Conservation (phyloP, 2,113 vertebrate species). For the Chroicocephalus ridibundus region DNA sequence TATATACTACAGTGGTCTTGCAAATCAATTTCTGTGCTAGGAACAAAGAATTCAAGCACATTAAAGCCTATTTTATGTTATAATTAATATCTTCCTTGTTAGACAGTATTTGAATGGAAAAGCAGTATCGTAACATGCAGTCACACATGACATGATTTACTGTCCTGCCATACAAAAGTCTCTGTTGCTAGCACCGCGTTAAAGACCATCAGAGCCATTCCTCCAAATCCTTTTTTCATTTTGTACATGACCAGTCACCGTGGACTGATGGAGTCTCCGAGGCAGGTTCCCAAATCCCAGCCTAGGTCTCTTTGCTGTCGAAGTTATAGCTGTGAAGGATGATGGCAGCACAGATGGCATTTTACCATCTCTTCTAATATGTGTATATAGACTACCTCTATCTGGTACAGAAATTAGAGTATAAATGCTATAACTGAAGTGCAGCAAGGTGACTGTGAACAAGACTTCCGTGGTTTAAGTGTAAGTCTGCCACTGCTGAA, state of each 20-base stretch:
- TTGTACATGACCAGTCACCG: not conserved
- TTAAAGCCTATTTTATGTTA: not conserved
- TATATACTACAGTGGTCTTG: not conserved
- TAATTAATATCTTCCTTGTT: not conserved
- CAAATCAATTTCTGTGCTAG: not conserved
- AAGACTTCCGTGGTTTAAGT: not conserved
- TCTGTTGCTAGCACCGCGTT: not conserved
- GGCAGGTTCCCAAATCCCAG: not conserved
- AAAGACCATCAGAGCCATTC: not conserved
- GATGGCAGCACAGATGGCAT: not conserved
- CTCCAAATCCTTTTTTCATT: not conserved
- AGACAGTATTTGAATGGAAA: not conserved
- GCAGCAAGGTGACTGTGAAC: not conserved
- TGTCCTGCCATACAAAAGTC: not conserved
- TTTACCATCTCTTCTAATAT: not conserved
- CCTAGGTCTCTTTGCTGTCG: not conserved
- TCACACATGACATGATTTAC: not conserved
- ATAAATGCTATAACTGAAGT: not conserved
- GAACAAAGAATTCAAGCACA: not conserved
- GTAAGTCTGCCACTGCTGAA: constrained; percentile 9
- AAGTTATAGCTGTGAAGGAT: not conserved
- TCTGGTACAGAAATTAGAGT: constrained; percentile 28
- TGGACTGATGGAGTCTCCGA: not conserved
- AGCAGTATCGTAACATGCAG: not conserved
- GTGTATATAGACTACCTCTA: not conserved